phyloP scores from a whole-genome alignment of 2,888 invertebrate species.

The Apoderus coryli region DNA sequence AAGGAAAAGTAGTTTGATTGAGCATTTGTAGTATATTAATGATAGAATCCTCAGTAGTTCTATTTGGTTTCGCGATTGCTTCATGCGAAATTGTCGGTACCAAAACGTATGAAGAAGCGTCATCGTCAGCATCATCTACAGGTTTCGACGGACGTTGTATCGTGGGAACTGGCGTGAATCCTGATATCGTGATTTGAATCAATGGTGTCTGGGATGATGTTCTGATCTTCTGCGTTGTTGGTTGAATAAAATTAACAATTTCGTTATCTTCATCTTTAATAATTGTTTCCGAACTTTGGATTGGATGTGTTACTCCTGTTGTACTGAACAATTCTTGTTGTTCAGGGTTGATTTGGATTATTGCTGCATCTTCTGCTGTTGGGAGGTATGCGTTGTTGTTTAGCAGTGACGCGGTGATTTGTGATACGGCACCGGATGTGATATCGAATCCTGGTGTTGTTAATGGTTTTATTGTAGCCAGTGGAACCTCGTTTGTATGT shows the following conservation, averaged over 20 bases:
- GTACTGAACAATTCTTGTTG: slow-evolving; percentile 24
- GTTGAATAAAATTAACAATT: too few relatives aligned
- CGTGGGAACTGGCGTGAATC: slow-evolving; percentile 24
- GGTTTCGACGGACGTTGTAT: slow-evolving; percentile 32
- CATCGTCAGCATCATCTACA: slow-evolving; percentile 31
- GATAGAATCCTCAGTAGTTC: slow-evolving; percentile 37
- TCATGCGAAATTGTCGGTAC: slow-evolving; percentile 39
- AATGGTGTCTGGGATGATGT: slow-evolving; percentile 25
- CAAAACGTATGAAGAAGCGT: slow-evolving; percentile 39
- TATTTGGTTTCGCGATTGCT: slow-evolving; percentile 22
- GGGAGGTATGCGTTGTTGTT: slow-evolving; percentile 25
- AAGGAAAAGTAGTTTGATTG: slow-evolving; percentile 35
- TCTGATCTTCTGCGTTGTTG: slow-evolving; percentile 21
- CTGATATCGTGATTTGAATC: slow-evolving; percentile 28
- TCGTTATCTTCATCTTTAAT: slow-evolving; percentile 40
- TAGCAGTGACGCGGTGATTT: slow-evolving; percentile 40
- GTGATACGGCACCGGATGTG: slow-evolving; percentile 41
- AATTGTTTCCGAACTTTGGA: slow-evolving; percentile 43
- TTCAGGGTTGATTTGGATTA: slow-evolving; percentile 25
- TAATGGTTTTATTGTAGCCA: slow-evolving; percentile 23
- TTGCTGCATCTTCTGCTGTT: slow-evolving; percentile 28
- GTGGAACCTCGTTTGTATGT: slow-evolving; percentile 17
- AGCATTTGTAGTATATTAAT: slow-evolving; percentile 50
- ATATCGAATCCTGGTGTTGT: slow-evolving; percentile 30
- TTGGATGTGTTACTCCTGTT: slow-evolving; percentile 30